These are phyloP conservation scores for Sinella curviseta DNA, from an alignment of 1,140 invertebrate genomes.

Conservation along the genomic window DNA sequence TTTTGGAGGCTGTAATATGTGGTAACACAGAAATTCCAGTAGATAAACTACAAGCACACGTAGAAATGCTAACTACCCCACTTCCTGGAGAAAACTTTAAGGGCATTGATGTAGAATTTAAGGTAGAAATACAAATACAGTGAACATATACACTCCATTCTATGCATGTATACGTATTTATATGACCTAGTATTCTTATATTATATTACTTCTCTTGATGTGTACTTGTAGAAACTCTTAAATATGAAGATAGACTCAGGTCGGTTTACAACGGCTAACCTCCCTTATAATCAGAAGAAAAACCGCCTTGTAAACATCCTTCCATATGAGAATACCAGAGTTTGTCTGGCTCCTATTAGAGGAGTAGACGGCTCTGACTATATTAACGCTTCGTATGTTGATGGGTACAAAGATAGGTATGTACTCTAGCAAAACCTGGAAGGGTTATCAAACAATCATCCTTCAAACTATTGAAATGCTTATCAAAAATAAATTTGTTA, in stretches of 20 bases:
- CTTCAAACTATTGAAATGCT: too few species aligned
- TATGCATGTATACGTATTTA: slow-evolving; percentile 21
- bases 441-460: too few species aligned
- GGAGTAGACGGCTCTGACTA: slow-evolving; percentile 96
- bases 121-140: slow-evolving; percentile 64
- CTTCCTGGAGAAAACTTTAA: slow-evolving; percentile 79
- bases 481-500: too few species aligned
- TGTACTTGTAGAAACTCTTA: slow-evolving; percentile 72
- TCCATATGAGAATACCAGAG: slow-evolving; percentile 93
- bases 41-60: slow-evolving; percentile 83
- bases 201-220: background rate
- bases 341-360: slow-evolving; percentile 86
- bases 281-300: slow-evolving; percentile 96
- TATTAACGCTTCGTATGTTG: slow-evolving; percentile 97
- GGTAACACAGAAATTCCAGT: slow-evolving; percentile 92
- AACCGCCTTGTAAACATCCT: slow-evolving; percentile 96
- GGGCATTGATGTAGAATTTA: slow-evolving; percentile 98
- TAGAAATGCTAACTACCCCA: slow-evolving; percentile 46
- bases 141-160: too few species aligned
- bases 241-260: slow-evolving; percentile 92
- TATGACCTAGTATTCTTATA: background rate
- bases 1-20: slow-evolving; percentile 92
- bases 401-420: slow-evolving; percentile 69
- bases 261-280: slow-evolving; percentile 91
- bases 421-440: too few species aligned